phyloP scores from a whole-genome alignment of 2,888 invertebrate species.

The Drosophila anceps region DNA sequence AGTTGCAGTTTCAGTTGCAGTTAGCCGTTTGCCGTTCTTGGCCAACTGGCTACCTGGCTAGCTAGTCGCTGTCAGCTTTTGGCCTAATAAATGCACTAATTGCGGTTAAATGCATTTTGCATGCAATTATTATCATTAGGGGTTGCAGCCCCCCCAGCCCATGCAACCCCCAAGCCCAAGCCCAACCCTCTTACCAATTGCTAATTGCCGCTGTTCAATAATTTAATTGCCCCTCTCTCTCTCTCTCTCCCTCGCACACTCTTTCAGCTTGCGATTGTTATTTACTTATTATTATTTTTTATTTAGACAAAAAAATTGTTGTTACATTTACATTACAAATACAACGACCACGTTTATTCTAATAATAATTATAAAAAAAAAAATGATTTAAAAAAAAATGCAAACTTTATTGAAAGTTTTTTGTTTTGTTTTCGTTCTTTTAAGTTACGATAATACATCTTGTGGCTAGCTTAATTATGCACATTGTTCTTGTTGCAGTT shows the following conservation, averaged over 20 bases:
- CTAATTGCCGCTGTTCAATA: conserved; percentile 44
- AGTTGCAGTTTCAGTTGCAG: conserved; percentile 18
- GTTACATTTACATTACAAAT: conserved; percentile 60
- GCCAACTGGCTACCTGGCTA: conserved; percentile 31
- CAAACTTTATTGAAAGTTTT: conserved; percentile 33
- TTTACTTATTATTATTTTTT: conserved; percentile 50
- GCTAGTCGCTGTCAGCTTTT: conserved; percentile 73
- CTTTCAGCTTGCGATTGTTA: neutral
- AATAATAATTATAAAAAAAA: conserved; percentile 29
- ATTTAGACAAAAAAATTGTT: conserved; percentile 70
- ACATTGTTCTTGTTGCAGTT: conserved; percentile 18
- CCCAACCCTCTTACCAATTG: conserved; percentile 1
- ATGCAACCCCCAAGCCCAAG: neutral
- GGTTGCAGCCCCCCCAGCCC: conserved; percentile 54
- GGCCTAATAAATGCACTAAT: conserved; percentile 84
- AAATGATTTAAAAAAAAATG: conserved; percentile 43
- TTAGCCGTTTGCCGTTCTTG: conserved; percentile 11
- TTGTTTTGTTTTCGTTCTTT: neutral
- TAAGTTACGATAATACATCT: conserved; percentile 56
- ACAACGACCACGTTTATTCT: conserved; percentile 63
- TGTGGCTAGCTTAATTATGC: conserved; percentile 57
- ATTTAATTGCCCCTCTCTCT: conserved; percentile 59
- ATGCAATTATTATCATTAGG: conserved; percentile 80
- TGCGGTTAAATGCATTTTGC: conserved; percentile 84
- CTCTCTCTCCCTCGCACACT: conserved; percentile 2